A percentile compares a stretch with the other conserved stretches of the same genome.
Evolutionary conservation across 2,113 vertebrate species (phyloP).

Genomic region (Python bivittatus): DNA sequence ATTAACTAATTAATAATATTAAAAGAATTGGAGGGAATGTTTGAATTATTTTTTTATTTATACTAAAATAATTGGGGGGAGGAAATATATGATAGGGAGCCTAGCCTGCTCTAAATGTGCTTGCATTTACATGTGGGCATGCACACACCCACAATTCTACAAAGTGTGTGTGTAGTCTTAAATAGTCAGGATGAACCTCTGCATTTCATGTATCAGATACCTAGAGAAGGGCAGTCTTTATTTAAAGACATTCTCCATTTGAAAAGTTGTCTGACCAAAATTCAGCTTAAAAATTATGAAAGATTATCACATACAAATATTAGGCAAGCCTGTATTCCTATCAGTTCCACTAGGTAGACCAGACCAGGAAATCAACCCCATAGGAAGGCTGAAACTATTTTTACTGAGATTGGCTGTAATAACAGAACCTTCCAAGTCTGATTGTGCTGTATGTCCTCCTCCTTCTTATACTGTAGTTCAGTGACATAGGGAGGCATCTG

Average conservation of each 20-base stretch:
- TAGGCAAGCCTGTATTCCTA: neutral
- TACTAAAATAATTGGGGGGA: neutral
- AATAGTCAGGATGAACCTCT: too few species aligned
- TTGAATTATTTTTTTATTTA: neutral
- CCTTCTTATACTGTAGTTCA: too few species aligned
- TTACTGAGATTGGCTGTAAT: too few species aligned
- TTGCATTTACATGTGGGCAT: neutral
- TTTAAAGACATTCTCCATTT: neutral
- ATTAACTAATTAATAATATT: neutral
- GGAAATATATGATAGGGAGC: neutral
- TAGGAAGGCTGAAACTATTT: too few species aligned
- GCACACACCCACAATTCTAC: neutral
- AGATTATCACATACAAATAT: neutral
- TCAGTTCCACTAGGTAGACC: too few species aligned
- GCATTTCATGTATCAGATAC: neutral
- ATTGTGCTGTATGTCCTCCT: too few species aligned
- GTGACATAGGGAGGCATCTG: too few species aligned
- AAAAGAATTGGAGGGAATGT: neutral
- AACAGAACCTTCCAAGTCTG: too few species aligned
- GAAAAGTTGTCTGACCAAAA: neutral
- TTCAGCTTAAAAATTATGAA: neutral
- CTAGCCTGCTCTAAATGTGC: neutral
- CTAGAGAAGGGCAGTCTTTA: too few species aligned
- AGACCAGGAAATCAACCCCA: too few species aligned
- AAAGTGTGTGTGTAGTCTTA: neutral